Evolutionary conservation across 2,888 invertebrate genomes (phyloP).

Genomic region (Cheilosia pagana): DNA sequence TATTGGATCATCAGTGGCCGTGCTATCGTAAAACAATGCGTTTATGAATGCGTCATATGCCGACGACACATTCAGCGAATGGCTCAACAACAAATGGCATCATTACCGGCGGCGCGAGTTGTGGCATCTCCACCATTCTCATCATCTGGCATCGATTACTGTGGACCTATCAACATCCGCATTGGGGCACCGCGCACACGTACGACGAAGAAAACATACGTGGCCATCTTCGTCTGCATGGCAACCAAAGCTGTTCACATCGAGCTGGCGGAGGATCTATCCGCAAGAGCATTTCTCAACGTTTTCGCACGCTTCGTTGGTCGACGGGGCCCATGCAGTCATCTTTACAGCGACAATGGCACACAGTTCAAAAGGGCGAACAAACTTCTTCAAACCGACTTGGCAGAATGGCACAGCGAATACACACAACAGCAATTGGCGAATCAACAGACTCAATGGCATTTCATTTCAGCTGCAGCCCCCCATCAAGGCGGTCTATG

Average conservation of each 20-base stretch:
- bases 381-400: conserved; percentile 10
- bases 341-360: conserved; percentile 45
- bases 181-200: conserved; percentile 35
- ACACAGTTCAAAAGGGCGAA: conserved; percentile 37
- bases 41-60: conserved; percentile 21
- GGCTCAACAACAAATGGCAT: conserved; percentile 21
- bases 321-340: conserved; percentile 12
- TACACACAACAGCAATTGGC: conserved; percentile 31
- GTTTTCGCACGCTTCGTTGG: conserved; percentile 10
- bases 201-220: conserved; percentile 28
- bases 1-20: conserved; percentile 30
- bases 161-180: conserved; percentile 6
- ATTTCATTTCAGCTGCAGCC: too few species aligned
- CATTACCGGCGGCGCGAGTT: conserved; percentile 11
- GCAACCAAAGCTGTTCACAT: conserved; percentile 27
- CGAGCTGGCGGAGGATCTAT: conserved; percentile 30
- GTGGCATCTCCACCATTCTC: conserved; percentile 15
- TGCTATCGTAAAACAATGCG: conserved; percentile 16
- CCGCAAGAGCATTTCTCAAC: conserved; percentile 31
- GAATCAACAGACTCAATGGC: too few species aligned
- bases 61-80: conserved; percentile 14
- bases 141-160: conserved; percentile 16
- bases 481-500: too few species aligned
- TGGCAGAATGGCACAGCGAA: conserved; percentile 19
- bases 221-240: conserved; percentile 36